These are phyloP conservation scores for Lamellibrachia columna DNA, from an alignment of 2,888 invertebrate genomes.

Conservation along the genomic window DNA sequence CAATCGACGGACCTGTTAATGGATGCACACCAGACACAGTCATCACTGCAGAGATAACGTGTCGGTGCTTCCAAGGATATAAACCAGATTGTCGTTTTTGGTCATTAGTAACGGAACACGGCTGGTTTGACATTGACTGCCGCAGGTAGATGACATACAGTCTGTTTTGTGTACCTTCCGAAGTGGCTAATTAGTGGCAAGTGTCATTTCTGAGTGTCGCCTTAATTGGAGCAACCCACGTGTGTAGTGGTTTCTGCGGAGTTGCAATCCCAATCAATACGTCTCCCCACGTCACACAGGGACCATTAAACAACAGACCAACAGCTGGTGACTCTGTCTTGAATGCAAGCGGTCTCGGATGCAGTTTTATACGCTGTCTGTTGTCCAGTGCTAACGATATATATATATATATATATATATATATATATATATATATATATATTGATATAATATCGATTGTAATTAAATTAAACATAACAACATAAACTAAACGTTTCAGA, in stretches of 20 bases:
- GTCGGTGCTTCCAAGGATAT: neutral
- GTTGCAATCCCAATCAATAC: neutral
- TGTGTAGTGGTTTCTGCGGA: neutral
- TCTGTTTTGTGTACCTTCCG: neutral
- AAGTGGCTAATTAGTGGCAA: neutral
- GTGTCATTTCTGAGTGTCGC: neutral
- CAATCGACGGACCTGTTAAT: too few species aligned
- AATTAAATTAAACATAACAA: too few species aligned
- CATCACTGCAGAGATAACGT: neutral
- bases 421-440: too few species aligned
- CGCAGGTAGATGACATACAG: neutral
- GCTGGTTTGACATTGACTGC: neutral
- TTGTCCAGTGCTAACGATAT: neutral
- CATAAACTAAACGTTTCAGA: too few species aligned
- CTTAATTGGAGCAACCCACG: neutral
- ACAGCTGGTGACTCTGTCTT: neutral
- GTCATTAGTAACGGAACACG: neutral
- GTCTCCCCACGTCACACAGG: neutral
- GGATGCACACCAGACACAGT: neutral
- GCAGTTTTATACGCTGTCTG: neutral
- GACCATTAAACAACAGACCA: neutral
- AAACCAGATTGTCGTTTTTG: neutral
- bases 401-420: too few species aligned
- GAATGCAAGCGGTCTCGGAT: neutral
- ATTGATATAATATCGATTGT: neutral